phyloP scores from a whole-genome alignment of 2,113 vertebrate species.

The Calcarius ornatus region DNA sequence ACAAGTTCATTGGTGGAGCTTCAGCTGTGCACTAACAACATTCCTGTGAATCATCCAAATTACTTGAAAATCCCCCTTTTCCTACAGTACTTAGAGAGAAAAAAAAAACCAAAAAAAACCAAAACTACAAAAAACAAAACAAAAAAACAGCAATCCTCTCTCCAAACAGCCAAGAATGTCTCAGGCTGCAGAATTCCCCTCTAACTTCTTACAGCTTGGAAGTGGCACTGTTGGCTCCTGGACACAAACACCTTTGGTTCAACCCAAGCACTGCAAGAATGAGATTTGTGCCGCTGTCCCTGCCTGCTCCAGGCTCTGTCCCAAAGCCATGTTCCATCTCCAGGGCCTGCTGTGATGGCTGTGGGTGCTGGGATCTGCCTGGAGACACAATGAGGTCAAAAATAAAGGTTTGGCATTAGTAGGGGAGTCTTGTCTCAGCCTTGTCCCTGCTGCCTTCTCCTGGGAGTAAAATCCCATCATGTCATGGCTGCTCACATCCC shows the following conservation, averaged over 20 bases:
- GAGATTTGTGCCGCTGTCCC: background rate
- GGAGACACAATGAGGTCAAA: slow-evolving; percentile 72
- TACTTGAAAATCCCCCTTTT: slow-evolving; percentile 65
- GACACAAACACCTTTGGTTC: background rate
- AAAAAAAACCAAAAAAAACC: too few relatives aligned
- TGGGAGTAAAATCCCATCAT: background rate
- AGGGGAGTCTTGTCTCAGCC: background rate
- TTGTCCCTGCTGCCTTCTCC: background rate
- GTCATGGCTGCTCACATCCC: background rate
- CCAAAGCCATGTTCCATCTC: background rate
- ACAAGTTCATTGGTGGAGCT: slow-evolving; percentile 34
- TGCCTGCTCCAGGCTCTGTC: background rate
- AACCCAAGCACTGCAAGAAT: background rate
- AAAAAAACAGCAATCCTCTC: background rate
- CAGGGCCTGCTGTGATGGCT: slow-evolving; percentile 27
- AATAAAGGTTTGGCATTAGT: background rate
- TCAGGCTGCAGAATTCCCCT: slow-evolving; percentile 45
- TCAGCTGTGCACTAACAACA: slow-evolving; percentile 33
- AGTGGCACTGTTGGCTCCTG: slow-evolving; percentile 58
- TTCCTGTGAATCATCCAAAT: slow-evolving; percentile 45
- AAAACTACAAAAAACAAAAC: too few relatives aligned
- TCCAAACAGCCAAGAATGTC: slow-evolving; percentile 32
- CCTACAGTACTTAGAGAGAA: slow-evolving; percentile 20
- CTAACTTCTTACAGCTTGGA: slow-evolving; percentile 21
- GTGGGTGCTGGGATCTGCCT: slow-evolving; percentile 76